Evolutionary conservation across 2,888 invertebrate genomes (phyloP), one percentile per base, ranked within the genome.

Genomic region (Trichopoda pennipes): DNA sequence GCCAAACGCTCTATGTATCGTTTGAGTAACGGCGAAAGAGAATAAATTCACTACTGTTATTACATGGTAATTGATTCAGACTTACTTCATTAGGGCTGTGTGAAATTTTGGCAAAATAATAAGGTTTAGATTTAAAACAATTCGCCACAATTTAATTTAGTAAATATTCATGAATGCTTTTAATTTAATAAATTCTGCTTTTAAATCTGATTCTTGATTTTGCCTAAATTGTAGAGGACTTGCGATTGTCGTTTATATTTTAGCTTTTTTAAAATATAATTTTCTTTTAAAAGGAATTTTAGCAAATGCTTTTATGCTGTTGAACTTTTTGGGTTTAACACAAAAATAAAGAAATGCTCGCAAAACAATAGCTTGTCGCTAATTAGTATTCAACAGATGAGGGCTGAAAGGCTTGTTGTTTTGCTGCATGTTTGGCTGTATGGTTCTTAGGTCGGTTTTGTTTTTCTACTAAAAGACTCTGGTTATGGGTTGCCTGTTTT

Each of bases 321-420:
- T 51, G 76, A 53, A 66, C 23, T 58, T 75, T 58, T 75, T 80
- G 68, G 35, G 32, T 38, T 61, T 56, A 75, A 75, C 60, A 55
- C 70, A 79, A 53, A 74, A 44, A 60, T 23, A 56, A 60, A 61
- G 23, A 76, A 66, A 61, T 19, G 12, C 38, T 66, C 12, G 63
- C 60, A 55, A 82, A 72, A 82, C 82, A 82, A 82, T 80, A 68
- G 79, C 75, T 82, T 76, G 82, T 82, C 68, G 44, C 82, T 82
- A 82, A 82, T 82, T 82, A 82, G 82, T 82, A 82, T 82, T 79
- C 82, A 82, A 68, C 82, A 68, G 82, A 80, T 80, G 82, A 82
- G 79, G 75, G 82, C 73, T 35, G 42, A 47, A 19, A 64, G 73
- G 73, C 49, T 77, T 47, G 14, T 61, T 38, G 17, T 21, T 16